These are phyloP conservation scores for Melanchra persicariae DNA, from an alignment of 2,888 invertebrate genomes.

Conservation along the genomic window DNA sequence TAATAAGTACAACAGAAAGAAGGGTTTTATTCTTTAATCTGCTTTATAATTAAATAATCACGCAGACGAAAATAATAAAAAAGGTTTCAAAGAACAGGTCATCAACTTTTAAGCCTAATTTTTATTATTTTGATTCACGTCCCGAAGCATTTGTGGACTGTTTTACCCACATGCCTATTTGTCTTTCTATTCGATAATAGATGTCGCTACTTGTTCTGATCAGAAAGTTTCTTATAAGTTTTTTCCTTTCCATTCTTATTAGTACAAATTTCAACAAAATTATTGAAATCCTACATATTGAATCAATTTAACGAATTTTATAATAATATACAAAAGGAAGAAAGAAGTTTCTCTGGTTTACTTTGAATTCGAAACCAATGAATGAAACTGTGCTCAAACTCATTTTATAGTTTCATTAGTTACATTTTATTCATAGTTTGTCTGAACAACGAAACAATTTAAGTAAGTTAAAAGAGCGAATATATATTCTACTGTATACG, in stretches of 20 bases:
- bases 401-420: background rate
- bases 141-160: slow-evolving; percentile 79
- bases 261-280: background rate
- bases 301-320: background rate
- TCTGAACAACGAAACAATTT: background rate
- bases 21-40: slow-evolving; percentile 4
- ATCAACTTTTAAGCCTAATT: slow-evolving; percentile 51
- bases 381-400: background rate
- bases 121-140: slow-evolving; percentile 55
- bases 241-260: background rate
- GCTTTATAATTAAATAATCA: slow-evolving; percentile 11
- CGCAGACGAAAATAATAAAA: slow-evolving; percentile 21
- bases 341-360: background rate
- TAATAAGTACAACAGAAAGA: background rate
- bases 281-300: background rate
- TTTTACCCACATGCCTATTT: slow-evolving; percentile 77
- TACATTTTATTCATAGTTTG: background rate
- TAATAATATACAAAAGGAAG: background rate
- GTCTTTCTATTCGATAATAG: slow-evolving; percentile 76
- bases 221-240: slow-evolving; percentile 34
- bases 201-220: slow-evolving; percentile 71
- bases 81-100: slow-evolving; percentile 44
- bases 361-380: background rate
- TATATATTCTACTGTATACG: background rate
- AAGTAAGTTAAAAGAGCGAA: background rate